Conservation (phyloP, 1,140 invertebrate genomes). For the Drosophila eugracilis region DNA sequence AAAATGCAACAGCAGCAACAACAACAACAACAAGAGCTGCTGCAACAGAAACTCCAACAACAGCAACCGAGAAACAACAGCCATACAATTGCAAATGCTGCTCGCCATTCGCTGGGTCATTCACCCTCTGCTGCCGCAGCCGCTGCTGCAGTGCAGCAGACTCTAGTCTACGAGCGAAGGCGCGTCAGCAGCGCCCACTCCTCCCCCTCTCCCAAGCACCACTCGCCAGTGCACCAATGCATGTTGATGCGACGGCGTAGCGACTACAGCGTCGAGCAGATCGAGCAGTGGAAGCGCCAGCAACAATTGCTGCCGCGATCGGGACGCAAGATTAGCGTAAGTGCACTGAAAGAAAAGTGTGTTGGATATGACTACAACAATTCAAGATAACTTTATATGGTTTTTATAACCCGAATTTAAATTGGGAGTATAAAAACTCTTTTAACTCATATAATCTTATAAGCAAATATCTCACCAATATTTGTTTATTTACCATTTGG, state of each 20-base stretch:
- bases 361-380: too few species aligned
- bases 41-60: slow-evolving; percentile 56
- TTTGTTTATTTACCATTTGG: too few species aligned
- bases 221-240: slow-evolving; percentile 74
- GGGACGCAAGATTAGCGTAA: slow-evolving; percentile 75
- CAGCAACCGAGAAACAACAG: slow-evolving; percentile 21
- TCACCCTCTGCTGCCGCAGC: slow-evolving; percentile 53
- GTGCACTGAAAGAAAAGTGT: slow-evolving; percentile 22
- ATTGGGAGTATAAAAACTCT: too few species aligned
- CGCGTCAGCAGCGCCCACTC: slow-evolving; percentile 62
- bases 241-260: slow-evolving; percentile 76
- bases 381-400: too few species aligned
- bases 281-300: slow-evolving; percentile 75
- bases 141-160: slow-evolving; percentile 53
- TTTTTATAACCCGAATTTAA: too few species aligned
- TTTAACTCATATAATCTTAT: too few species aligned
- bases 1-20: slow-evolving; percentile 38
- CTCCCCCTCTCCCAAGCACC: slow-evolving; percentile 60
- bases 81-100: slow-evolving; percentile 67
- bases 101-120: slow-evolving; percentile 64
- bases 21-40: slow-evolving; percentile 22
- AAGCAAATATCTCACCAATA: too few species aligned
- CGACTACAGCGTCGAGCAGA: slow-evolving; percentile 77
- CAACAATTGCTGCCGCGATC: slow-evolving; percentile 56
- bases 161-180: slow-evolving; percentile 69